Evolutionary conservation across 1,140 invertebrate genomes (phyloP).

Genomic region (Hirudo medicinalis): DNA sequence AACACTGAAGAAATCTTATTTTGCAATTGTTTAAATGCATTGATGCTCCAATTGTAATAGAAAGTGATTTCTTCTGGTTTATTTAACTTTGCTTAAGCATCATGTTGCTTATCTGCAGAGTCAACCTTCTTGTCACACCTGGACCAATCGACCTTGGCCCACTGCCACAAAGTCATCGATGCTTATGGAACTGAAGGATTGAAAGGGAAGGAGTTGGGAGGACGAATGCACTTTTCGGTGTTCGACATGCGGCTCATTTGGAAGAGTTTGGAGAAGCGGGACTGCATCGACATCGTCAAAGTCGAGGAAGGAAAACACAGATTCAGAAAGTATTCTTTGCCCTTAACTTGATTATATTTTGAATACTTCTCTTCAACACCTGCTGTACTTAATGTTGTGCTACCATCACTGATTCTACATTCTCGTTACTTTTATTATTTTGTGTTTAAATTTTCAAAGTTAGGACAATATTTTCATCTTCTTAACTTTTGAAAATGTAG

Average conservation of each 20-base stretch:
- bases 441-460: not conserved
- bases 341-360: no score
- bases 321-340: not conserved
- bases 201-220: not conserved
- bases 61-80: no score
- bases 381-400: no score
- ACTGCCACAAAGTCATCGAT: conserved; percentile 1
- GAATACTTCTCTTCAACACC: no score
- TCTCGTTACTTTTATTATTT: not conserved
- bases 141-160: not conserved
- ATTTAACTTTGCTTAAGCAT: not conserved
- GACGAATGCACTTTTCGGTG: not conserved
- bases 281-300: not conserved
- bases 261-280: not conserved
- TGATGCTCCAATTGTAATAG: no score
- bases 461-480: not conserved
- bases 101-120: no score
- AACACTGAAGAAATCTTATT: no score
- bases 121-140: not conserved
- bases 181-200: not conserved
- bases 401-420: no score
- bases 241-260: not conserved
- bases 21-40: no score
- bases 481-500: not conserved
- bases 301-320: conserved; percentile 10